A percentile compares a stretch with the other conserved stretches of the same genome.
These are phyloP conservation scores for Psix sp. DNA, from an alignment of 1,140 invertebrate species.

Conservation along the genomic window DNA sequence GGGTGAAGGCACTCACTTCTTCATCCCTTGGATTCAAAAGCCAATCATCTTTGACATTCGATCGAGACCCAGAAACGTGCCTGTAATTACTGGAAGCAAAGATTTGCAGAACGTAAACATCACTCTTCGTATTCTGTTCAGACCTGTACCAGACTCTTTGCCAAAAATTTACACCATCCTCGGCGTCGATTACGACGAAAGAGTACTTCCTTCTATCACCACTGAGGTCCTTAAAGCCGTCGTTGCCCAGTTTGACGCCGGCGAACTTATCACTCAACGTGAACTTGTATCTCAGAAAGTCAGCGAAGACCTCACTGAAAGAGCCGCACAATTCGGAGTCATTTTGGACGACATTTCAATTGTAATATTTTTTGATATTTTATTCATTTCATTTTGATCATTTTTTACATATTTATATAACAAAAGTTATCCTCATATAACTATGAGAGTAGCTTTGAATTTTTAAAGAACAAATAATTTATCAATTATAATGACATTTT, in stretches of 20 bases:
- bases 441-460: no score
- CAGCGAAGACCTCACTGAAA: constrained; percentile 93
- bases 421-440: no score
- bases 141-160: constrained; percentile 92
- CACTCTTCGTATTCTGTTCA: constrained; percentile 97
- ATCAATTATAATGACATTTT: no score
- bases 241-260: constrained; percentile 99
- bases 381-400: no score
- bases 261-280: constrained; percentile 99
- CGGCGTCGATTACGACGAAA: constrained; percentile 98
- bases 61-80: constrained; percentile 96
- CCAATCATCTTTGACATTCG: constrained; percentile 99
- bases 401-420: no score
- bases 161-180: constrained; percentile 97
- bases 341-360: constrained; percentile 99
- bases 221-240: constrained; percentile 99
- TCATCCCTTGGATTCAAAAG: constrained; percentile 98
- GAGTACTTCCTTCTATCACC: constrained; percentile 98
- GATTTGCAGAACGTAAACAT: constrained; percentile 99
- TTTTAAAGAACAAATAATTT: no score
- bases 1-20: constrained; percentile 99
- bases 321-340: constrained; percentile 96
- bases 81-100: constrained; percentile 98
- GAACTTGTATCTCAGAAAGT: constrained; percentile 98
- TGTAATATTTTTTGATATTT: constrained; percentile 76